A percentile compares a stretch with the other conserved stretches of the same genome.
phyloP scores from a whole-genome alignment of 2,888 invertebrate genomes.

The Phragmatobia fuliginosa region DNA sequence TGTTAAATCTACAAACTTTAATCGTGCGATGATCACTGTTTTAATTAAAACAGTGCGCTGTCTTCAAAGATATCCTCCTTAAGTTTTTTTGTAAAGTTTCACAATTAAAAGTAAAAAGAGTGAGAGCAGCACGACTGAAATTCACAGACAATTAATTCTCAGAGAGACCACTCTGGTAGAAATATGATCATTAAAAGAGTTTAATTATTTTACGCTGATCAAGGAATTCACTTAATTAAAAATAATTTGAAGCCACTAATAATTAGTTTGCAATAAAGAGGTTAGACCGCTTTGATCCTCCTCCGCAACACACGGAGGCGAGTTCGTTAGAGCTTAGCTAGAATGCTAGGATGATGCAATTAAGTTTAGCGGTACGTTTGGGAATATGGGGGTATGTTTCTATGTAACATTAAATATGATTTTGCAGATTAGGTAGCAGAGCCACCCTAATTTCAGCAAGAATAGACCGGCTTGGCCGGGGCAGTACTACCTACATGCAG shows the following conservation, averaged over 20 bases:
- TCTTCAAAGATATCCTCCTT: constrained; percentile 1
- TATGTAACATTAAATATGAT: too few species aligned
- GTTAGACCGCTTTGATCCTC: not conserved
- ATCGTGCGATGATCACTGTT: constrained; percentile 5
- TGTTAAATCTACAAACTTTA: constrained; percentile 2
- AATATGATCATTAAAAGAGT: constrained; percentile 12
- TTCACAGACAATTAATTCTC: constrained; percentile 21
- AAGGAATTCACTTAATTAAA: not conserved
- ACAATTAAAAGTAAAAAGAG: constrained; percentile 25
- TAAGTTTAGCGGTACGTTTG: not conserved
- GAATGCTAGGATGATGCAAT: not conserved
- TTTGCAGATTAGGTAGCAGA: too few species aligned
- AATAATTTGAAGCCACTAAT: not conserved
- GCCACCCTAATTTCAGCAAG: too few species aligned
- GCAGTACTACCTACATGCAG: too few species aligned
- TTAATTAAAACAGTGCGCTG: constrained; percentile 11
- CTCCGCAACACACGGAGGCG: not conserved
- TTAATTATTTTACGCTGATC: constrained; percentile 1
- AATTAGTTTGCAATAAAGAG: not conserved
- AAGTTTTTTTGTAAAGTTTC: constrained; percentile 12
- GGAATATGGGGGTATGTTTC: not conserved
- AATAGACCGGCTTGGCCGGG: too few species aligned
- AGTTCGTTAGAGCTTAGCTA: not conserved
- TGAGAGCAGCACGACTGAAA: not conserved
- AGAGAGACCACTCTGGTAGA: constrained; percentile 3